Evolutionary conservation across 1,140 invertebrate genomes (phyloP).

Genomic region (Andricus grossulariae): DNA sequence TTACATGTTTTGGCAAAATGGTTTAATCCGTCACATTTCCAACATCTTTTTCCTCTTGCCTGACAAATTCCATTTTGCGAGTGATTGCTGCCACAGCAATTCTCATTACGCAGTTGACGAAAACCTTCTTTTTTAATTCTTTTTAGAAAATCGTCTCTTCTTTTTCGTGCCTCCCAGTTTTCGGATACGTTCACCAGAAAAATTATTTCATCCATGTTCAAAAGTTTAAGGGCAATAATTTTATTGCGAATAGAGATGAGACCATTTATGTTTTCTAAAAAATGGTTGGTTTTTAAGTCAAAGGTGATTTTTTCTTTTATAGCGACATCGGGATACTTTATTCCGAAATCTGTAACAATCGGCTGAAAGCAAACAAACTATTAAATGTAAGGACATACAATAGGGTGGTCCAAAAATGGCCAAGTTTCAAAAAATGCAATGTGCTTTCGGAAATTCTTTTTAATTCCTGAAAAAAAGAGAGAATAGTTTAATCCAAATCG

Average conservation of each 20-base stretch:
- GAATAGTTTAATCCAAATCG: too few relatives aligned
- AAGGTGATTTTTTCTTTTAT: background rate
- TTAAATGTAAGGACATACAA: background rate
- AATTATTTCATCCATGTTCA: background rate
- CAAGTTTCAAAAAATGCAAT: too few relatives aligned
- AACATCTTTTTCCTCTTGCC: background rate
- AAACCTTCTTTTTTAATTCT: background rate
- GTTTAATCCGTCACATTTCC: background rate
- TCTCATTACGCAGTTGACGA: background rate
- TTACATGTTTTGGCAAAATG: background rate
- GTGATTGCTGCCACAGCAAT: background rate
- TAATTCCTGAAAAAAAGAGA: too few relatives aligned
- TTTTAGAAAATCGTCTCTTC: background rate
- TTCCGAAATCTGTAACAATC: background rate
- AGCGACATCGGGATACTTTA: background rate
- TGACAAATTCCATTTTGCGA: background rate
- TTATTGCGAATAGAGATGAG: background rate
- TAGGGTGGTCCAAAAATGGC: too few relatives aligned
- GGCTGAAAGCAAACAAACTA: background rate
- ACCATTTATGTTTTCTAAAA: background rate
- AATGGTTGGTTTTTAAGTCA: constrained; percentile 7
- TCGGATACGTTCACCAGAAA: background rate
- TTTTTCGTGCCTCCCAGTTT: background rate
- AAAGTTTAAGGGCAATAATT: background rate
- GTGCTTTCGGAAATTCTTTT: too few relatives aligned